Conservation (phyloP, 2,797 vertebrate genomes). For the Notolepis coatsorum region DNA sequence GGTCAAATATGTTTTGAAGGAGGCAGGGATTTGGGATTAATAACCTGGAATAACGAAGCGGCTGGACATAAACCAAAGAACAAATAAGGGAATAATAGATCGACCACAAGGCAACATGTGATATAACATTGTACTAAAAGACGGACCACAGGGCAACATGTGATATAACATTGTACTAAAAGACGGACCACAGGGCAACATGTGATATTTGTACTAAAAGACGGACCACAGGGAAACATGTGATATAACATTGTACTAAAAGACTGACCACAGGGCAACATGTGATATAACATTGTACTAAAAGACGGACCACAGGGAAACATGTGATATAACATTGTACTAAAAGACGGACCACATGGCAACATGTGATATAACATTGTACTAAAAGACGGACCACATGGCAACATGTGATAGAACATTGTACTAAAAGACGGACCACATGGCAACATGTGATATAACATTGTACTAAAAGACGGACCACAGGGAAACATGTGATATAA, state of each 20-base stretch:
- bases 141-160: background rate
- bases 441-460: conserved; percentile 5
- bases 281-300: background rate
- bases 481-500: conserved; percentile 8
- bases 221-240: conserved; percentile 3
- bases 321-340: background rate
- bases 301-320: background rate
- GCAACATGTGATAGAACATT: conserved; percentile 2
- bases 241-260: background rate
- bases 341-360: background rate
- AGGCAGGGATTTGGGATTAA: background rate
- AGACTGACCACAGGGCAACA: conserved; percentile 1
- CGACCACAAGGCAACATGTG: background rate
- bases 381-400: background rate
- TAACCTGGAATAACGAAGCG: background rate
- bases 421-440: background rate
- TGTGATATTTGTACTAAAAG: background rate
- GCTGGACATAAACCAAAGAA: too few relatives aligned
- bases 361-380: conserved; percentile 3
- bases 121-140: background rate
- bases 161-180: background rate
- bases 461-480: background rate
- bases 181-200: conserved; percentile 1
- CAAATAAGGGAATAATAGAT: conserved; percentile 7
- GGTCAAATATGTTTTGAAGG: conserved; percentile 3